Evolutionary conservation across 2,113 vertebrate species (phyloP).

Genomic region (Crypturellus undulatus): DNA sequence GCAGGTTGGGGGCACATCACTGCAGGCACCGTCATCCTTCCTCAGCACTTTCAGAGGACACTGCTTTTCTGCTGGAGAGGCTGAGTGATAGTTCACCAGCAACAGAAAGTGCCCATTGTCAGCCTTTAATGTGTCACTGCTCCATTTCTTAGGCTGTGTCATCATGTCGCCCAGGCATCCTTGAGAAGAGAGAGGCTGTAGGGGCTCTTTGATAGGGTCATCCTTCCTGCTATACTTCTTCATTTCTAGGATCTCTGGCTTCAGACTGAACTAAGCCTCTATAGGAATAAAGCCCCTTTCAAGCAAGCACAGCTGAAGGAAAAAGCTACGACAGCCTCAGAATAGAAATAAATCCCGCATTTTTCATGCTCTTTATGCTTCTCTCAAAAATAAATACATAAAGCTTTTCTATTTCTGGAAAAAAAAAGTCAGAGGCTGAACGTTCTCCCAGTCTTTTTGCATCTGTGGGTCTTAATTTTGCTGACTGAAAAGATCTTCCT

Average conservation of each 20-base stretch:
- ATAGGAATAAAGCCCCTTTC: background rate
- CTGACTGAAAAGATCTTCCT: background rate
- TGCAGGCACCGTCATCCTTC: rapidly evolving
- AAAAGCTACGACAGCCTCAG: background rate
- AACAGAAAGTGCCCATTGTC: background rate
- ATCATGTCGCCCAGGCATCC: background rate
- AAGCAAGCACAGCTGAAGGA: background rate
- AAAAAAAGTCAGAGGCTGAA: background rate
- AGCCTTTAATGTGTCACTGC: rapidly evolving
- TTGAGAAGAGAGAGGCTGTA: background rate
- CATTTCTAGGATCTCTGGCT: background rate
- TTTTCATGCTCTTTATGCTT: too few relatives aligned
- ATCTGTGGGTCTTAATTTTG: background rate
- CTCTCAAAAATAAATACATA: background rate
- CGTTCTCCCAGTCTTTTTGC: background rate
- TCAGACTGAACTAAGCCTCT: background rate
- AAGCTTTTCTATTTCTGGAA: background rate
- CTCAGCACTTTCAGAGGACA: background rate
- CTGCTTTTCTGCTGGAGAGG: background rate
- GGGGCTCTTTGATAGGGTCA: background rate
- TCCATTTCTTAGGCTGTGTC: too few relatives aligned
- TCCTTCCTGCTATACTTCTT: background rate
- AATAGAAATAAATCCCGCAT: background rate
- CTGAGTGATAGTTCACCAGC: background rate
- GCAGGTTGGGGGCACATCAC: background rate